phyloP scores from a whole-genome alignment of 2,113 vertebrate species.

The Ciconia maguari region DNA sequence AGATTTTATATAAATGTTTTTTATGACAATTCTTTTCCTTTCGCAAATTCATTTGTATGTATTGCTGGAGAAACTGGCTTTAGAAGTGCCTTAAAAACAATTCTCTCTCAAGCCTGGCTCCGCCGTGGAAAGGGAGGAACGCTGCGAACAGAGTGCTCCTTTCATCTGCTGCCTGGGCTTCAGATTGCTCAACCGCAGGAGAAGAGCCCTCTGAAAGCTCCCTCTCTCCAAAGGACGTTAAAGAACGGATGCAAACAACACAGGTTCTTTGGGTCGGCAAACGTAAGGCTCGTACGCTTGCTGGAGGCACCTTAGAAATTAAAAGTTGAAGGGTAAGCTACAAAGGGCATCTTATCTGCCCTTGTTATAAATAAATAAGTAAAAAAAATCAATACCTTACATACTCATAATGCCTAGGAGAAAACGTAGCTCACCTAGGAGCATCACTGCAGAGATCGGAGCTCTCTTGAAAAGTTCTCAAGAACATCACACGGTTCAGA shows the following conservation, averaged over 20 bases:
- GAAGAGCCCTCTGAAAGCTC: not conserved
- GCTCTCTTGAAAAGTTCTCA: not conserved
- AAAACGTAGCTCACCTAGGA: not conserved
- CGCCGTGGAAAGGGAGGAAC: not conserved
- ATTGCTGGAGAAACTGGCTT: not conserved
- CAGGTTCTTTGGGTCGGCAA: not conserved
- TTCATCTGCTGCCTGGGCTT: conserved; percentile 14
- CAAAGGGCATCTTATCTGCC: not conserved
- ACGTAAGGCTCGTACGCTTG: rapidly evolving
- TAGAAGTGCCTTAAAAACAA: not conserved
- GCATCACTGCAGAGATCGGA: not conserved
- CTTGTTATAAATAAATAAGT: not conserved
- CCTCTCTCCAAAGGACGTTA: not conserved
- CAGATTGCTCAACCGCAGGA: not conserved
- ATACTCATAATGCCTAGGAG: rapidly evolving
- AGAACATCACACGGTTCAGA: not conserved
- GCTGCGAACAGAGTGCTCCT: not conserved
- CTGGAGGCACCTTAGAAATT: not conserved
- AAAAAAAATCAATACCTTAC: not conserved
- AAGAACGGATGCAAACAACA: not conserved
- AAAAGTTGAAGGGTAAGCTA: not conserved
- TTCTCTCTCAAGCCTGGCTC: not conserved
- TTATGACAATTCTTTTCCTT: not conserved
- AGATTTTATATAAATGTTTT: not conserved
- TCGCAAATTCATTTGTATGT: not conserved